Conservation (phyloP, 2,113 vertebrate genomes). For the Channa maculata region DNA sequence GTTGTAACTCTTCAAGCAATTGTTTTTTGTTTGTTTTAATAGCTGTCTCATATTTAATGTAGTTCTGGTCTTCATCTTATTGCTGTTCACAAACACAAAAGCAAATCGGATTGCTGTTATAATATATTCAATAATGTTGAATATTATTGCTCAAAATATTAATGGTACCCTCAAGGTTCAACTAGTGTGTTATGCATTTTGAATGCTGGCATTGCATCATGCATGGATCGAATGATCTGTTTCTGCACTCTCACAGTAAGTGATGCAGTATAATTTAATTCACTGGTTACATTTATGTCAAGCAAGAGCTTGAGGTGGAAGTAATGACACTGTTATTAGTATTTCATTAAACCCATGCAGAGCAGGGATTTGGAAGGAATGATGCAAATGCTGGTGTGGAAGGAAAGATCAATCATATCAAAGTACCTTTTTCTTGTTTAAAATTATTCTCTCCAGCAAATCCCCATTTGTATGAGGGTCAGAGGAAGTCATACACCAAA, state of each 20-base stretch:
- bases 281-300: conserved; percentile 40
- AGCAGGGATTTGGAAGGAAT: conserved; percentile 31
- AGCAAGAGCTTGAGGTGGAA: conserved; percentile 49
- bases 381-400: conserved; percentile 32
- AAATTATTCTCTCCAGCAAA: conserved; percentile 11
- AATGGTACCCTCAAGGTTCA: conserved; percentile 29
- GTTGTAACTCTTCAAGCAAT: conserved; percentile 7
- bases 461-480: conserved; percentile 9
- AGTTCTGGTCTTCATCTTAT: conserved; percentile 15
- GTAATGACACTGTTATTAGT: conserved; percentile 28
- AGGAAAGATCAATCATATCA: conserved; percentile 8
- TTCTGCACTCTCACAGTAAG: conserved; percentile 41
- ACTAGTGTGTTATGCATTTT: conserved; percentile 7
- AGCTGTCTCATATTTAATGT: conserved; percentile 9
- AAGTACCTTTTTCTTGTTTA: conserved; percentile 10
- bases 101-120: conserved; percentile 26
- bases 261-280: conserved; percentile 63
- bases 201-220: conserved; percentile 38
- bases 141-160: conserved; percentile 41
- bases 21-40: neutral
- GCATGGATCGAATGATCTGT: conserved; percentile 29
- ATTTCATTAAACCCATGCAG: conserved; percentile 34
- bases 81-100: conserved; percentile 26
- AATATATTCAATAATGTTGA: conserved; percentile 30
- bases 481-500: conserved; percentile 25